These are phyloP conservation scores for Eospalax fontanierii DNA, from an alignment of 2,797 vertebrate species.

Conservation along the genomic window DNA sequence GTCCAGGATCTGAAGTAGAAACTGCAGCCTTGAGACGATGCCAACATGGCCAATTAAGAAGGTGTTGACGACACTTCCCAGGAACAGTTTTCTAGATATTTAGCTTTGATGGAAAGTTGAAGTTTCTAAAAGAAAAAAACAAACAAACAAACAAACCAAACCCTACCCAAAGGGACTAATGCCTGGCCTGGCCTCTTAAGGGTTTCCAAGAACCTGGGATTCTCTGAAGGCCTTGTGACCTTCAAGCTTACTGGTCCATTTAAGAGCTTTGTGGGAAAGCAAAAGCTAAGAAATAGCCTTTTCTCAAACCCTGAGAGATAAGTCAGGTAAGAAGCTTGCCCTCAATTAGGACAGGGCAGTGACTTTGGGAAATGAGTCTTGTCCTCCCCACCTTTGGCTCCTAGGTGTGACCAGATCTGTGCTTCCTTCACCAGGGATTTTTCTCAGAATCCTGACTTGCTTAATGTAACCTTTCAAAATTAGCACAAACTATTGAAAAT, in stretches of 20 bases:
- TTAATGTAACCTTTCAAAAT: slow-evolving; percentile 50
- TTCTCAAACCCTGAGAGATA: slow-evolving; percentile 13
- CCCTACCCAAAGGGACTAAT: slow-evolving; percentile 58
- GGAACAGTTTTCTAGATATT: slow-evolving; percentile 76
- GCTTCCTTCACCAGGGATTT: not conserved
- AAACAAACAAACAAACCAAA: too few species aligned
- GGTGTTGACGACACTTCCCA: slow-evolving; percentile 73
- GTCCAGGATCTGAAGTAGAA: slow-evolving; percentile 61
- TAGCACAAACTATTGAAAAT: not conserved
- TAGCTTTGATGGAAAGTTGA: slow-evolving; percentile 74
- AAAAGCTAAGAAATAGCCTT: not conserved
- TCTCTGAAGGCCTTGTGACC: slow-evolving; percentile 71
- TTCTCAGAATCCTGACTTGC: not conserved
- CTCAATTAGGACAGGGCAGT: not conserved
- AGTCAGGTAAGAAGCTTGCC: slow-evolving; percentile 1
- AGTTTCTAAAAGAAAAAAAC: slow-evolving; percentile 59
- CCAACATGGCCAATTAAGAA: slow-evolving; percentile 77
- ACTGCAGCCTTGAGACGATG: slow-evolving; percentile 49
- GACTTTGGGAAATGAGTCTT: not conserved
- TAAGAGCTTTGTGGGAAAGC: slow-evolving; percentile 62
- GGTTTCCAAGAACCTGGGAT: slow-evolving; percentile 79
- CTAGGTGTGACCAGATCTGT: not conserved
- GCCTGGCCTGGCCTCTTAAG: slow-evolving; percentile 68
- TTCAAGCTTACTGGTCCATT: slow-evolving; percentile 35
- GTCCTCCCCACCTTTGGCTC: rapidly evolving